These are phyloP conservation scores for Drosophila elegans DNA, from an alignment of 1,140 invertebrate genomes.

Conservation along the genomic window DNA sequence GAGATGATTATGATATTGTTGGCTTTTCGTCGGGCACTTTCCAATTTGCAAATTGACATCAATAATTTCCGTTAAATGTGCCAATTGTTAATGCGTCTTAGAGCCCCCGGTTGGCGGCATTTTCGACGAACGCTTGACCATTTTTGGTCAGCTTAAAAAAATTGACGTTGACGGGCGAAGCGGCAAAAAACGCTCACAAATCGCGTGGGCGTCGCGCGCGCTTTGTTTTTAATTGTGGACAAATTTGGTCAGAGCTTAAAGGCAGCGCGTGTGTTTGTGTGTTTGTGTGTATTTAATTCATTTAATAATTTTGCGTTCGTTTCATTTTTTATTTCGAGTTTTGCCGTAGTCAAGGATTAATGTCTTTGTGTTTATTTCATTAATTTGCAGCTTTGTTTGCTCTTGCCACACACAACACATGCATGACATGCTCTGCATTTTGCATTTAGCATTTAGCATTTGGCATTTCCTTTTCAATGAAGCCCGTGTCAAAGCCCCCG, in stretches of 20 bases:
- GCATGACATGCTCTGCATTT: conserved; percentile 12
- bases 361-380: conserved; percentile 6
- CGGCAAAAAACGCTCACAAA: conserved; percentile 46
- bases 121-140: conserved; percentile 38
- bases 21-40: conserved; percentile 54
- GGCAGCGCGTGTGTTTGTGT: conserved; percentile 10
- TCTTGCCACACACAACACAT: not conserved
- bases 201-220: conserved; percentile 57
- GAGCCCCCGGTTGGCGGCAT: conserved; percentile 17
- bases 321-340: conserved; percentile 4
- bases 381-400: conserved; percentile 37
- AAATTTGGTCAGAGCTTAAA: conserved; percentile 74
- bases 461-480: conserved; percentile 50
- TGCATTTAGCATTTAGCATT: conserved; percentile 10
- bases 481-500: conserved; percentile 56
- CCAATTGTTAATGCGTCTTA: conserved; percentile 74
- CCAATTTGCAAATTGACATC: conserved; percentile 74
- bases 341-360: conserved; percentile 49
- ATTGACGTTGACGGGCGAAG: conserved; percentile 11
- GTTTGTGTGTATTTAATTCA: conserved; percentile 43
- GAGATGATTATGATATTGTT: conserved; percentile 31
- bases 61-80: conserved; percentile 81
- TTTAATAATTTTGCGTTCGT: conserved; percentile 55
- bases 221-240: conserved; percentile 76
- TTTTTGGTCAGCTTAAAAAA: conserved; percentile 70